These are phyloP conservation scores for Malthinus flaveolus DNA, from an alignment of 2,888 invertebrate genomes.

Conservation along the genomic window DNA sequence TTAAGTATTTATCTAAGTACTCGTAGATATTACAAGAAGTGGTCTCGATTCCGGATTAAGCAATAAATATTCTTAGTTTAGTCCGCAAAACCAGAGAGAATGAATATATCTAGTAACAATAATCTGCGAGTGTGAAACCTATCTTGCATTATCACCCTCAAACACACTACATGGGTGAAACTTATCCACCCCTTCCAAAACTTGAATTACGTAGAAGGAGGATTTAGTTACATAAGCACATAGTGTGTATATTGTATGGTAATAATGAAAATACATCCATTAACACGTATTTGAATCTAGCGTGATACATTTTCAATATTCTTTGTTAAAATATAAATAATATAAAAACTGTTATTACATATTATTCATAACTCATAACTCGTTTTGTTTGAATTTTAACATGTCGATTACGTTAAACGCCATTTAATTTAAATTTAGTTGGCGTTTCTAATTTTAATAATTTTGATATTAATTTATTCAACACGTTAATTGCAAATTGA, in stretches of 20 bases:
- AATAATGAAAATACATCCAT: not conserved
- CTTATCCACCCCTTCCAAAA: conserved; percentile 10
- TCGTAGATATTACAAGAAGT: conserved; percentile 22
- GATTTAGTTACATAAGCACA: conserved; percentile 22
- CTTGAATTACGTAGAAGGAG: conserved; percentile 29
- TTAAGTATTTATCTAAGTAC: conserved; percentile 12
- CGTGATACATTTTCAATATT: too few relatives aligned
- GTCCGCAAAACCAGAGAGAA: conserved; percentile 30
- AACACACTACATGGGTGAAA: conserved; percentile 25
- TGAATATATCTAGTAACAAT: conserved; percentile 33
- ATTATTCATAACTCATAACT: too few relatives aligned
- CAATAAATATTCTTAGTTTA: conserved; percentile 32
- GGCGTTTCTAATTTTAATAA: too few relatives aligned
- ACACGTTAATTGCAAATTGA: too few relatives aligned
- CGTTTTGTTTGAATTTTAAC: too few relatives aligned
- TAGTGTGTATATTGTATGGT: conserved; percentile 14
- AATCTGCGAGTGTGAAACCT: conserved; percentile 40
- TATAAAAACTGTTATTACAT: too few relatives aligned
- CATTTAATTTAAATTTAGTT: too few relatives aligned
- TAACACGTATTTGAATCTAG: too few relatives aligned
- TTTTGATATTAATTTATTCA: too few relatives aligned
- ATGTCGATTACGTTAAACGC: too few relatives aligned
- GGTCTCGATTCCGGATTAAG: conserved; percentile 30
- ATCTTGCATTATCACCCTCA: conserved; percentile 35
- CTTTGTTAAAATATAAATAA: too few relatives aligned